A percentile compares a stretch with the other conserved stretches of the same genome.
Conservation (phyloP, 2,113 vertebrate genomes). For the Ictidomys tridecemlineatus region DNA sequence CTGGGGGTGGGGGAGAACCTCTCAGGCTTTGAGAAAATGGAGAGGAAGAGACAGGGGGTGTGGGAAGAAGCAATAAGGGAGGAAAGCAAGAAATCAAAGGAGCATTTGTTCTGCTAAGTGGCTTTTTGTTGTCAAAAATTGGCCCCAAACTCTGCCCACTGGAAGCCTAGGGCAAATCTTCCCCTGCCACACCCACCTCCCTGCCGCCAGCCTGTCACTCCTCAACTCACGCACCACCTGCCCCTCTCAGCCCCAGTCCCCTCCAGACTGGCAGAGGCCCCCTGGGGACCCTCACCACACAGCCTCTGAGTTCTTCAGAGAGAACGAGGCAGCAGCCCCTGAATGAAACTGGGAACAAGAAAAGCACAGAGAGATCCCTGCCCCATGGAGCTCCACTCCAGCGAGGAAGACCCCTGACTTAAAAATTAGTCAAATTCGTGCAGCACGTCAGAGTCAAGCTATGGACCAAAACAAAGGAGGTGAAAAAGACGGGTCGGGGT, state of each 20-base stretch:
- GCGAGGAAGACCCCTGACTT: background rate
- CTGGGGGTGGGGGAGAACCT: background rate
- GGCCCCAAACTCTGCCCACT: constrained; percentile 34
- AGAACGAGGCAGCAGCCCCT: background rate
- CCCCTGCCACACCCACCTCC: background rate
- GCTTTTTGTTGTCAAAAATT: constrained; percentile 64
- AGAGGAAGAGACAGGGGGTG: background rate
- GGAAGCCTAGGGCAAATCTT: constrained; percentile 4
- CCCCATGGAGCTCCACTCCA: background rate
- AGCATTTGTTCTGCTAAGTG: constrained; percentile 67
- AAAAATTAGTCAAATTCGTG: background rate
- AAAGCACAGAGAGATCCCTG: background rate
- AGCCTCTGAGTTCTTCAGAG: background rate
- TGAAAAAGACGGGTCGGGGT: no score
- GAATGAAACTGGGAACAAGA: background rate
- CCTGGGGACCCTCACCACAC: background rate
- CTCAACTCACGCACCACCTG: background rate
- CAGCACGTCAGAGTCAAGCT: background rate
- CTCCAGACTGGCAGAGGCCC: background rate
- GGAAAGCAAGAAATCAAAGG: constrained; percentile 52
- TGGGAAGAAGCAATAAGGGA: background rate
- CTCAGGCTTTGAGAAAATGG: constrained; percentile 25
- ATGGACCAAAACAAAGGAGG: background rate
- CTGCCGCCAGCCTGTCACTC: background rate
- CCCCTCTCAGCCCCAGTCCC: background rate